Conservation (phyloP, 1,140 invertebrate genomes). For the Phymastichus coffea region DNA sequence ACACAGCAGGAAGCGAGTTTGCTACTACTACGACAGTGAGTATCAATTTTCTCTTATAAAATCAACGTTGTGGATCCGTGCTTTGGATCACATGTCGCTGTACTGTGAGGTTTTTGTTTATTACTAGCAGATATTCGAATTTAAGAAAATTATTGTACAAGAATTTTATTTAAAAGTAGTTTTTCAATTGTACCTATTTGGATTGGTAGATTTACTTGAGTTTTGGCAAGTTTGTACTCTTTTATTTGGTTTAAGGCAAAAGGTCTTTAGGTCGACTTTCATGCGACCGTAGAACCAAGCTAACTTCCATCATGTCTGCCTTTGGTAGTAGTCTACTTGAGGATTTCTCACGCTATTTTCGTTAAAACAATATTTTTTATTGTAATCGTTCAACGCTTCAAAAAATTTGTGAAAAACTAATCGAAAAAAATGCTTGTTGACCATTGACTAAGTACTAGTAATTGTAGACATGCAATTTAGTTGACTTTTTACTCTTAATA, state of each 20-base stretch:
- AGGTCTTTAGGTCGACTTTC: constrained; percentile 35
- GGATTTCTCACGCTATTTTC: constrained; percentile 35
- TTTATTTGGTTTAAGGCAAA: constrained; percentile 42
- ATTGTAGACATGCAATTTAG: too few species aligned
- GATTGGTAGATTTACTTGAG: background rate
- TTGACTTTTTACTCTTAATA: too few species aligned
- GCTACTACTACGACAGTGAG: constrained; percentile 99
- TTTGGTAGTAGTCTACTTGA: constrained; percentile 28
- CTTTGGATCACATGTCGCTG: background rate
- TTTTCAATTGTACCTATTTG: too few species aligned
- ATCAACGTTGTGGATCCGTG: background rate
- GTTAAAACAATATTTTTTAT: constrained; percentile 16
- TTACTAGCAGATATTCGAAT: too few species aligned
- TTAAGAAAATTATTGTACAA: too few species aligned
- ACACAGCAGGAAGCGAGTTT: constrained; percentile 89
- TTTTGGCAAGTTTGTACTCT: constrained; percentile 28
- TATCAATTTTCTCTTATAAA: constrained; percentile 44
- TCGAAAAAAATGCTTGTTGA: too few species aligned
- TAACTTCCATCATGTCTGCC: constrained; percentile 45
- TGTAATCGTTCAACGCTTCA: too few species aligned
- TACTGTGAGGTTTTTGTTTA: background rate
- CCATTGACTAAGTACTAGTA: too few species aligned
- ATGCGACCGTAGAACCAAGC: constrained; percentile 42
- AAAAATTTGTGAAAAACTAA: too few species aligned
- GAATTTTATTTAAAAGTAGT: too few species aligned